Evolutionary conservation across 2,888 invertebrate genomes (phyloP), one percentile per base, ranked within the genome.

Genomic region (Ophion costatus): DNA sequence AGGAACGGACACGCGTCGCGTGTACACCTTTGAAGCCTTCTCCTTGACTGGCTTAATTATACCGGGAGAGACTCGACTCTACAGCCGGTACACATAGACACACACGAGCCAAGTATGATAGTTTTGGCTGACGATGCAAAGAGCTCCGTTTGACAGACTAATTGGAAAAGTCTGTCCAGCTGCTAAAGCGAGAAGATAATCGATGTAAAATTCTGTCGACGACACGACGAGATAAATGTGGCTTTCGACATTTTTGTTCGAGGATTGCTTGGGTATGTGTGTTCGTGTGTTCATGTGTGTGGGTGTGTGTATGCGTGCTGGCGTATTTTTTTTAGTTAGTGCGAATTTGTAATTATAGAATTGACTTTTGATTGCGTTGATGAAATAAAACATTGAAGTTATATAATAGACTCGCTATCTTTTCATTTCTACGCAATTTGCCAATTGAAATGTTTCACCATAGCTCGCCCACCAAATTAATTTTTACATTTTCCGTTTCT

Each of bases 141-240:
- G 77, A 51, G 51, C 51, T 33, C 67, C 76, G 9, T 64, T 77
- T 77, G 85, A 85, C 85, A 80, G 71, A 63, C 69, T 85, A 80
- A 85, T 83, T 85, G 22, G 33, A 80, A 69, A 66, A 57, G 59
- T 83, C 33, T 17, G 33, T 29, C 80, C 67, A 77, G 67, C 63
- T 59, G 80, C 70, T 80, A 77, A 77, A 76, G 24, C 80, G 57
- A 64, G 74, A 38, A 45, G 67, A 64, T 80, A 51, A 77, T 80
- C 80, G 59, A 83, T 85, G 83, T 24, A 38, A 80, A 80, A 78
- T 80, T 45, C 82, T 74, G 85, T 80, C 85, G 80, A 20, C 42
- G 59, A 69, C 63, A 66, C 57, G 51, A 51, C 42, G 22, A 24
- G 42, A 38, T 14, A 64, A 45, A 63, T 64, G 63, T 81, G 51